Base-by-base conservation (phyloP, 2,113 vertebrate genomes). In the Panurus biarmicus region DNA sequence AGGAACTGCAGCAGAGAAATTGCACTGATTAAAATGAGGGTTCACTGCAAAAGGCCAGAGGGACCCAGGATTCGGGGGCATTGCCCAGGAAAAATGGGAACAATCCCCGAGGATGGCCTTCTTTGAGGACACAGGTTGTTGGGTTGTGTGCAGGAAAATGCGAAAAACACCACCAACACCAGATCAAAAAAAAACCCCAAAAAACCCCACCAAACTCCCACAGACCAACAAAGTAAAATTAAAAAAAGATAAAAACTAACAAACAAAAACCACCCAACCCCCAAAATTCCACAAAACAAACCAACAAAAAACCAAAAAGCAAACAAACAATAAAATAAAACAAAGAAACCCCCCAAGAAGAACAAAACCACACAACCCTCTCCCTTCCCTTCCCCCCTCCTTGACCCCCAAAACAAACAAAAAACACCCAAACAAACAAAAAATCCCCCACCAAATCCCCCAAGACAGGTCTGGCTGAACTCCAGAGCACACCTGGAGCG, bases 191-290 rank as follows among this genome's bases (percentile, higher is more conserved):
- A 42, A 42, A 42, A 10, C 40, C 9, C 9, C 12, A 42, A 42
- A 42, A 42, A n/a, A n/a, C n/a, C n/a, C n/a, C n/a, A n/a, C n/a
- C 42, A 56, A 12, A 0, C 1, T 7, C 5, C 2, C 25, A 45
- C 24, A 85, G n/a, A 48, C 21, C 35, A 42, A 36, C 14, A 38
- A 35, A 57, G 12, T 21, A 47, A 67, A 67, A 45, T 11, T 23
- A 5, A 45, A 54, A 28, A 44, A 31, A 48, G n/a, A 7, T 11
- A 3, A 14, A 38, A 57, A 42, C 40, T 5, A 58, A 18, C 5
- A 23, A 38, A 65, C 12, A 51, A 47, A 14, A 11, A 1, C 0
- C 23, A 8, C 12, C 40, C 40, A 67, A 13, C 18, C 9, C 3
- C 1, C 1, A 22, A 28, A 50, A 42, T 6, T 12, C 10, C 3